Conservation (phyloP, 1,140 invertebrate genomes). For the Asbolus verrucosus region DNA sequence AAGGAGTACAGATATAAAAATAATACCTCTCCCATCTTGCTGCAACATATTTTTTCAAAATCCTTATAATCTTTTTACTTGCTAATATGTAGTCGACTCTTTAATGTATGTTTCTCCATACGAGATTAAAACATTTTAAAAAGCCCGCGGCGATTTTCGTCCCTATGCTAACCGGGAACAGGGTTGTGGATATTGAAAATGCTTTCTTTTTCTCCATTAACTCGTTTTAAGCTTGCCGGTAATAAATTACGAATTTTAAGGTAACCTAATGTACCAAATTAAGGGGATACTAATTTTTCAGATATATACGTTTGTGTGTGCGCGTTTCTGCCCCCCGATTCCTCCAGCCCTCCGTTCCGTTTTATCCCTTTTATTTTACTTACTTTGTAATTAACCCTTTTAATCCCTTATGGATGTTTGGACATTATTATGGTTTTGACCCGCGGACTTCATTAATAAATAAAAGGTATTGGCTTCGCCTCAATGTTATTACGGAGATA, state of each 20-base stretch:
- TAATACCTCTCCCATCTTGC: constrained; percentile 38
- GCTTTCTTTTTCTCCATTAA: constrained; percentile 53
- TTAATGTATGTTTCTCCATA: constrained; percentile 56
- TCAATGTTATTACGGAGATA: constrained; percentile 41
- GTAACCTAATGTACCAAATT: constrained; percentile 57
- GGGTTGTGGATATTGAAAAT: constrained; percentile 46
- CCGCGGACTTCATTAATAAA: constrained; percentile 46
- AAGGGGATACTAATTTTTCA: constrained; percentile 57
- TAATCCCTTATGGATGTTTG: constrained; percentile 52
- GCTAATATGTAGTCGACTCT: constrained; percentile 54
- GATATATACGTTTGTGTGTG: constrained; percentile 50
- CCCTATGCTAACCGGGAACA: constrained; percentile 47
- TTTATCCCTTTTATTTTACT: constrained; percentile 50
- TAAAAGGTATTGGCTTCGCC: constrained; percentile 42
- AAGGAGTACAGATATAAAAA: constrained; percentile 32
- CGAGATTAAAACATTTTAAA: constrained; percentile 57
- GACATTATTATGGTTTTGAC: constrained; percentile 47
- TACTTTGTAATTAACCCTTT: constrained; percentile 52
- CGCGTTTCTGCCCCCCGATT: constrained; percentile 14
- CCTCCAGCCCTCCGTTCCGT: constrained; percentile 22
- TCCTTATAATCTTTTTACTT: constrained; percentile 57
- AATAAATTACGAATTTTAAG: constrained; percentile 58
- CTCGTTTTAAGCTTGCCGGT: constrained; percentile 51
- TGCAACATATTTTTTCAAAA: constrained; percentile 25
- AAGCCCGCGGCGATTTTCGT: constrained; percentile 50